Base-by-base conservation (phyloP, 2,888 invertebrate species). In the Himalopsyche kuldschensis region DNA sequence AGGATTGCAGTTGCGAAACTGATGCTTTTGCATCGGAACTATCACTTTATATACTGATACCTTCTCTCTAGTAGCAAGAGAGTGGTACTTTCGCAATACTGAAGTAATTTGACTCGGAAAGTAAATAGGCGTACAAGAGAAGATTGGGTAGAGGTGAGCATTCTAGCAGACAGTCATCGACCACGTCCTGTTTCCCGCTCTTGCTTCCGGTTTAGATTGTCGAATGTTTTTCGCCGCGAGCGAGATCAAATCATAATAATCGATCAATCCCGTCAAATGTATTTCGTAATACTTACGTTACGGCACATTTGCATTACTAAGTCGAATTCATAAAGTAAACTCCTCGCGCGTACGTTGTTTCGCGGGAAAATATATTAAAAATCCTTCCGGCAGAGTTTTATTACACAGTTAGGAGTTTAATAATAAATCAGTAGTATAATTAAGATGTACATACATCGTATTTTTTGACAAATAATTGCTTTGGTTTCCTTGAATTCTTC, bases 1-100 rank as follows among this genome's bases (percentile, higher is more conserved):
- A 82, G 84, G 83, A 85, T 69, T 47, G 83, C 82, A 80, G 84
- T 86, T 85, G 77, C 84, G 85, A 85, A 86, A 86, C 86, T 86
- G 86, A 84, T 86, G 86, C 75, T 82, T 69, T 75, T 63, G 24
- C 46, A 78, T 76, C 75, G 82, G 75, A 75, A 77, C 77, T 46
- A 80, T 82, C 84, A 82, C 80, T 82, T 84, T 86, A 85, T 86
- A 86, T 86, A 86, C 27, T 46, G 48, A 47, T 75, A 84, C 84
- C 79, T 79, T 84, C 84, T 83, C 86, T 80, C 31, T 75, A 41
- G 41, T 47, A 27, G 63, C 77, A 81, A 81, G 86, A 85, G 86
- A 86, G 82, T 55, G 86, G 83, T 85, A 85, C 86, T 86, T 86
- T 86, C 86, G 80, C 82, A 82, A 83, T 81, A 78, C 78, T 79